Base-by-base conservation (phyloP, 2,888 invertebrate species). In the Ariolimax columbianus region DNA sequence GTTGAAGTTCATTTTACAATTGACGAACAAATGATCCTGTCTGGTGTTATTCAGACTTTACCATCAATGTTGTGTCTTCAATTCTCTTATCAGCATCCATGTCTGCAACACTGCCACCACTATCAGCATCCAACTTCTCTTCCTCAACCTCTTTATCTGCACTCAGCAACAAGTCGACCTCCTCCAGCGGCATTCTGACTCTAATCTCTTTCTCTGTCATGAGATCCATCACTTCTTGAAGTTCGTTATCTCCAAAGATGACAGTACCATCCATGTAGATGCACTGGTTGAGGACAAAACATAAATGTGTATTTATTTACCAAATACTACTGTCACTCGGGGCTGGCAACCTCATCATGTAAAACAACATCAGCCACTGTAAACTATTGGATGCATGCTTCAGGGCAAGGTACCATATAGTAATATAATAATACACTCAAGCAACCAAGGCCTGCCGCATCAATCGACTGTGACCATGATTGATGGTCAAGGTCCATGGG, bases 131-230 rank as follows among this genome's bases (percentile, higher is more conserved):
- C 23, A 63, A 47, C 33, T 55, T 55, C 38, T 84, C 82, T 30
- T 83, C 75, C n/a, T 77, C 72, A 40, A 55, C 2, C 9, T 77
- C 81, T 63, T 86, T 86, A 33, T 89, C 88, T 51, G 89, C 87
- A 82, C 59, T 86, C 9, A 86, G 70, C 40, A 91, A 84, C 77
- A 92, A 89, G 77, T 94, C 92, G 3, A 95, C 89, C 88, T 95
- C 95, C 88, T 95, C 95, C n/a, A 94, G 83, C n/a, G 94, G 94
- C 30, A 94, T 91, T 77, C 94, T 91, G 14, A 95, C 88, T 81
- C 94, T 88, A 6, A 95, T 89, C 88, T 94, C 94, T 87, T 95
- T 94, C 89, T 95, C 95, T 59, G 91, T 90, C 93, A 95, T 92
- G 68, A 94, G 89, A 84, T 93, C 94, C n/a, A 93, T 88, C 40